Base-by-base conservation (phyloP, 2,113 vertebrate genomes). In the Marmota flaviventris region DNA sequence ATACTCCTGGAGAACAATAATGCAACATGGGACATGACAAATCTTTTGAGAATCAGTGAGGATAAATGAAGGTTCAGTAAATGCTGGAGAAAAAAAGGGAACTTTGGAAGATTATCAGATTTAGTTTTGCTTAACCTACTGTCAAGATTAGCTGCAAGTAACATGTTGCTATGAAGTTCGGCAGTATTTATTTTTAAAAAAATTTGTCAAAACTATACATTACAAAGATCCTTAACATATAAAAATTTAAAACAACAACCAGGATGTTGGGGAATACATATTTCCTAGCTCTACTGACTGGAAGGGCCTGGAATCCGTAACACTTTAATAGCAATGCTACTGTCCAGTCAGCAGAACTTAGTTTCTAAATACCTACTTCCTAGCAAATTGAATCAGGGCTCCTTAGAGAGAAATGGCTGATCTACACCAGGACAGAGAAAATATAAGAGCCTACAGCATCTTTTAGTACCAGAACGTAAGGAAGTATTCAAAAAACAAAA, bases 101-200 rank as follows among this genome's bases (percentile, higher is more conserved):
- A 5, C 58, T 96, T 92, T 58, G 77, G 51, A 48, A 85, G n/a
- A 93, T 53, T 27, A 84, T 45, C 88, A 85, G 77, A 91, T 77
- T 48, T 51, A 82, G 22, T 72, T 27, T 69, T 87, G 89, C 42
- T 37, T 79, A 70, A 93, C 12, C 72, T 37, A 29, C 20, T 61
- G 9, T 90, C 42, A 90, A 90, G 17, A 94, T 61, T 61, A 88
- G 45, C 45, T 91, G 27, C 75, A 94, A 73, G 18, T 92, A 65
- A 73, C 51, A 13, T 37, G 14, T 65, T 91, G 61, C 73, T 92
- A 82, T 93, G 24, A 95, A 86, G 53, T 85, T 32, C 91, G 48
- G 34, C 58, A 91, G 72, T 24, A 75, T 94, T 39, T 94, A 72
- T 65, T 95, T 94, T 45, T 82, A 90, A 89, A 93, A 85, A 63